Evolutionary conservation across 1,140 invertebrate species (phyloP).

Genomic region (Hestina assimilis): DNA sequence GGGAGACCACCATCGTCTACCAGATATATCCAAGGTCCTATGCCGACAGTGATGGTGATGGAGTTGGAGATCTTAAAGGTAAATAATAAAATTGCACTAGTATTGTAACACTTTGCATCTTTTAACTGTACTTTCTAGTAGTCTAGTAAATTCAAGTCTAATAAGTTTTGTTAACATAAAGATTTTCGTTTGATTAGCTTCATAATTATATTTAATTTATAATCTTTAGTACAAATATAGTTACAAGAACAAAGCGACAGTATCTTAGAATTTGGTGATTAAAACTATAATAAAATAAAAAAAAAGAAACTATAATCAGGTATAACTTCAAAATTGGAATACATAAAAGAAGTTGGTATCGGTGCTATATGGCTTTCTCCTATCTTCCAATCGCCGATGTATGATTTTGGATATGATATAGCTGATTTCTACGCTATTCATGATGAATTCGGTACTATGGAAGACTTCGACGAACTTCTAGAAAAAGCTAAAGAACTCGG

Average conservation of each 20-base stretch:
- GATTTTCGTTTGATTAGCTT: no score
- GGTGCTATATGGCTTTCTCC: constrained; percentile 85
- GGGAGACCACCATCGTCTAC: constrained; percentile 86
- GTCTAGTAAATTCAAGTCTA: neutral
- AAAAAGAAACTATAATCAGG: constrained; percentile 43
- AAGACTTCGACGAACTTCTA: constrained; percentile 84
- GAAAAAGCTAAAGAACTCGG: constrained; percentile 75
- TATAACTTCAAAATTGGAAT: constrained; percentile 74
- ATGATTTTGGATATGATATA: constrained; percentile 85
- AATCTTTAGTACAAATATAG: no score
- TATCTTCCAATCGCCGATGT: constrained; percentile 83
- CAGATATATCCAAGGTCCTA: constrained; percentile 89
- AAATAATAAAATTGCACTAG: neutral
- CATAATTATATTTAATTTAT: no score
- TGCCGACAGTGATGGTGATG: constrained; percentile 85
- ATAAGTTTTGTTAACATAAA: no score
- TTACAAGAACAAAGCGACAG: no score
- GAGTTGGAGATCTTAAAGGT: constrained; percentile 87
- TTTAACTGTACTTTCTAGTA: neutral
- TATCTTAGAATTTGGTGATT: neutral
- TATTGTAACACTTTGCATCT: no score
- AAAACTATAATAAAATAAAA: neutral
- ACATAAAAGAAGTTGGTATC: constrained; percentile 78
- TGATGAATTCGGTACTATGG: constrained; percentile 83
- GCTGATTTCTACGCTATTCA: constrained; percentile 85